These are phyloP conservation scores for Mythimna pallens DNA, from an alignment of 2,888 invertebrate species.

Conservation along the genomic window DNA sequence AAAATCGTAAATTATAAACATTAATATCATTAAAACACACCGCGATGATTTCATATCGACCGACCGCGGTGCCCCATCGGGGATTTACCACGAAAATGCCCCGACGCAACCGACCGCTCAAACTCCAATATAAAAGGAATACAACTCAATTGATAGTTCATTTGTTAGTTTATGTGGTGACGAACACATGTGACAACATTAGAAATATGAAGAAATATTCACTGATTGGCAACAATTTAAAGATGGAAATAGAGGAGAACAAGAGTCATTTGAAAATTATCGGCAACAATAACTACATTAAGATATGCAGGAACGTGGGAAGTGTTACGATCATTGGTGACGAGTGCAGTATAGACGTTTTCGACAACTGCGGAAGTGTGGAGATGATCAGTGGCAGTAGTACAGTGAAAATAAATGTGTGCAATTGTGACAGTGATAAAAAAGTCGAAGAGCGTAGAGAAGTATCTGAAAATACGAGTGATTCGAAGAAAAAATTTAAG, in stretches of 20 bases:
- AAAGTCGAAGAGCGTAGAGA: constrained; percentile 2
- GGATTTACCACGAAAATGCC: constrained; percentile 60
- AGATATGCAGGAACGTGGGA: constrained; percentile 71
- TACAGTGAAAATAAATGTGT: constrained; percentile 51
- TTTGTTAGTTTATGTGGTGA: constrained; percentile 48
- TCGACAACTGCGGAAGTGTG: constrained; percentile 70
- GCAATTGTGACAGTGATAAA: constrained; percentile 32
- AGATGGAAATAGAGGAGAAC: constrained; percentile 72
- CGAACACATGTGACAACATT: constrained; percentile 19
- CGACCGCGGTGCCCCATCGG: constrained; percentile 38
- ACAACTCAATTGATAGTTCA: constrained; percentile 37
- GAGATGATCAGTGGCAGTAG: constrained; percentile 64
- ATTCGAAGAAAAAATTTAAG: constrained; percentile 19
- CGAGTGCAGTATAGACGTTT: constrained; percentile 69
- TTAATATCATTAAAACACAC: constrained; percentile 25
- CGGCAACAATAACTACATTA: constrained; percentile 74
- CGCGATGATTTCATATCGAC: constrained; percentile 44
- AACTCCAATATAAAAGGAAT: constrained; percentile 47
- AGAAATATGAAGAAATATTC: constrained; percentile 72
- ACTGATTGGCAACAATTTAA: constrained; percentile 71
- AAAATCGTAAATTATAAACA: constrained; percentile 30
- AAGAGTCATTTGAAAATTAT: constrained; percentile 69
- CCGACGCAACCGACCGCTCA: constrained; percentile 19
- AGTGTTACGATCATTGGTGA: constrained; percentile 71
- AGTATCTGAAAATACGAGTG: constrained; percentile 7